Evolutionary conservation across 1,140 invertebrate genomes (phyloP), one percentile per base, ranked within the genome.

Genomic region (Euglossa dilemma): DNA sequence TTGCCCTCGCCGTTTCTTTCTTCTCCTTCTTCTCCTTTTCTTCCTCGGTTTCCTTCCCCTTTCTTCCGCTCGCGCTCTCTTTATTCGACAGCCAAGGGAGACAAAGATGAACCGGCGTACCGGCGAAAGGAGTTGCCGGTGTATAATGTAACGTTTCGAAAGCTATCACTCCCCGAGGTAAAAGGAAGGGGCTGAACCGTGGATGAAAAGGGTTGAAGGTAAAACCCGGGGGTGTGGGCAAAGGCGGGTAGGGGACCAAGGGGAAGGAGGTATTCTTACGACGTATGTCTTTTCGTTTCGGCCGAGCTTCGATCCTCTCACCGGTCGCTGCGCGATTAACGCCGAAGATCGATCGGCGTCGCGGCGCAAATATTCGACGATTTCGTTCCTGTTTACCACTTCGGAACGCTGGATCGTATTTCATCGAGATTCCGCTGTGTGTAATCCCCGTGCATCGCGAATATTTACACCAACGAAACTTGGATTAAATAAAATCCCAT

Each of bases 61-160:
- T 20, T 57, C 45, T 20, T 20, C 25, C 25, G 28, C 11, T 20
- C n/a, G 25, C 28, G 36, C 28, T 36, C 74, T 45, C 43, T 28
- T 47, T 47, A 20, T n/a, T 16, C 52, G 36, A 63, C 64, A 23
- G 50, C 47, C 76, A 64, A 70, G 63, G 36, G 57, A 71, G 75
- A 75, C 64, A 72, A 84, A 80, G 76, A 84, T 43, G 76, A 71
- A 70, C 74, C n/a, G 69, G 72, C 23, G 57, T 70, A 61, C 72
- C 52, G 50, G 69, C 61, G 76, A 84, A 80, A 73, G 52, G 57
- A 80, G 82, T 64, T 80, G 52, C 81, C 28, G 47, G 67, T 78
- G 75, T 83, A 83, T 77, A 83, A 77, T 83, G 81, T 83, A 78
- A 64, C 82, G 76, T 84, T 84, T 80, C 76, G 74, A 80, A 84